Conservation (phyloP, 2,113 vertebrate genomes). For the Sceloporus undulatus region DNA sequence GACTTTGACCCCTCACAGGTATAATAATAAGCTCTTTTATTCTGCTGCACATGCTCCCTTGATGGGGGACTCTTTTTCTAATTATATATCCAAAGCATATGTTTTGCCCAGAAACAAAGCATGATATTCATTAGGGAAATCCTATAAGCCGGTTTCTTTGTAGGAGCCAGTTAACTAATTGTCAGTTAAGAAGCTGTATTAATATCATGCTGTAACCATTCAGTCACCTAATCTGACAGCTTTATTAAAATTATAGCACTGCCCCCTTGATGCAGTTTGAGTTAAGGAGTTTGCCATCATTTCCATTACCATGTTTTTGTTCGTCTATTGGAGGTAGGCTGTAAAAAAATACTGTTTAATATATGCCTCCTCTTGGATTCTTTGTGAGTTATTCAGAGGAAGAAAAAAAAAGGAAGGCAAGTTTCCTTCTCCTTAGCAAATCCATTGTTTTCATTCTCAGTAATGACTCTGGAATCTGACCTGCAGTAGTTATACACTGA, state of each 20-base stretch:
- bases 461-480: slow-evolving; percentile 1
- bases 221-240: slow-evolving; percentile 81
- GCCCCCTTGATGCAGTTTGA: slow-evolving; percentile 55
- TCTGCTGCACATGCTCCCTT: slow-evolving; percentile 80
- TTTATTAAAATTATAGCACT: slow-evolving; percentile 79
- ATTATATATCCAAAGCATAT: slow-evolving; percentile 87
- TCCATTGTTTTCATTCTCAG: background rate
- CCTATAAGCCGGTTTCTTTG: slow-evolving; percentile 86
- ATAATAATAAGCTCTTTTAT: slow-evolving; percentile 94
- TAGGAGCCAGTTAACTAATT: slow-evolving; percentile 91
- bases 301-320: slow-evolving; percentile 38
- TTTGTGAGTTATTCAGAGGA: slow-evolving; percentile 23
- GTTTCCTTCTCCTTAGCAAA: background rate
- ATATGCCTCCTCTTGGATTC: background rate
- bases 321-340: slow-evolving; percentile 27
- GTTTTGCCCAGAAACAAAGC: slow-evolving; percentile 91
- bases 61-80: slow-evolving; percentile 77
- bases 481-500: background rate
- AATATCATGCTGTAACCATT: slow-evolving; percentile 81
- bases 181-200: slow-evolving; percentile 88
- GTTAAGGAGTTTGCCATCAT: slow-evolving; percentile 43
- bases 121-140: slow-evolving; percentile 88
- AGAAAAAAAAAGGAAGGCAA: background rate
- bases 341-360: slow-evolving; percentile 29
- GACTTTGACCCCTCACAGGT: slow-evolving; percentile 96